Conservation (phyloP, 2,888 invertebrate species). For the Drosophila rubida region DNA sequence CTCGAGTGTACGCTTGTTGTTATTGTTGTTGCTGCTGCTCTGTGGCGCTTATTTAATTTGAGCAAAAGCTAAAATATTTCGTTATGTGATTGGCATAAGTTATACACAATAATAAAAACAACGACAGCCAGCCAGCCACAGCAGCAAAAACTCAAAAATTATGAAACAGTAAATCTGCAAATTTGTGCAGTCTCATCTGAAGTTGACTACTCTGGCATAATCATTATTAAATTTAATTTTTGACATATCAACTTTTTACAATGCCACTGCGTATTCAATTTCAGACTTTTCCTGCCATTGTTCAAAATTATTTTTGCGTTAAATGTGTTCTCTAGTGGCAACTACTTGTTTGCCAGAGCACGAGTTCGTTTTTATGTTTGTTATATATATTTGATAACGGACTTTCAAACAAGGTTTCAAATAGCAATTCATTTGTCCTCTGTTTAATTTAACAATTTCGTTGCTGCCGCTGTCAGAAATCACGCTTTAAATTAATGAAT, state of each 20-base stretch:
- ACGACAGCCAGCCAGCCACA: constrained; percentile 12
- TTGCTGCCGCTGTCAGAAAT: no score
- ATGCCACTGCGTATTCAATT: constrained; percentile 1
- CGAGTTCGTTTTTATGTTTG: no score
- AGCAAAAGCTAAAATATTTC: constrained; percentile 74
- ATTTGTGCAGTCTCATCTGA: not conserved
- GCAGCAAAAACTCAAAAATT: constrained; percentile 31
- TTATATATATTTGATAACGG: no score
- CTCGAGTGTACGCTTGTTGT: constrained; percentile 69
- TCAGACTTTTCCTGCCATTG: not conserved
- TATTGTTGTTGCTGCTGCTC: constrained; percentile 41
- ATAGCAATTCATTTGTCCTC: no score
- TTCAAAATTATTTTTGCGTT: constrained; percentile 8
- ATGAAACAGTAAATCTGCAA: constrained; percentile 34
- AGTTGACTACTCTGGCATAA: constrained; percentile 6
- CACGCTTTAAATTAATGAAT: no score
- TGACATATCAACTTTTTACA: not conserved
- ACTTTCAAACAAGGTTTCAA: no score
- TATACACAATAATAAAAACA: constrained; percentile 41
- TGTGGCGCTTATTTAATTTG: constrained; percentile 76
- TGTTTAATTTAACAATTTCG: no score
- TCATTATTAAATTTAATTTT: constrained; percentile 4
- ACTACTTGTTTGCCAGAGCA: not conserved
- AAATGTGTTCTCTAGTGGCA: not conserved
- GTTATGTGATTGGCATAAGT: constrained; percentile 77